These are phyloP conservation scores for Potorous gilbertii DNA, from an alignment of 2,797 vertebrate species.

Conservation along the genomic window DNA sequence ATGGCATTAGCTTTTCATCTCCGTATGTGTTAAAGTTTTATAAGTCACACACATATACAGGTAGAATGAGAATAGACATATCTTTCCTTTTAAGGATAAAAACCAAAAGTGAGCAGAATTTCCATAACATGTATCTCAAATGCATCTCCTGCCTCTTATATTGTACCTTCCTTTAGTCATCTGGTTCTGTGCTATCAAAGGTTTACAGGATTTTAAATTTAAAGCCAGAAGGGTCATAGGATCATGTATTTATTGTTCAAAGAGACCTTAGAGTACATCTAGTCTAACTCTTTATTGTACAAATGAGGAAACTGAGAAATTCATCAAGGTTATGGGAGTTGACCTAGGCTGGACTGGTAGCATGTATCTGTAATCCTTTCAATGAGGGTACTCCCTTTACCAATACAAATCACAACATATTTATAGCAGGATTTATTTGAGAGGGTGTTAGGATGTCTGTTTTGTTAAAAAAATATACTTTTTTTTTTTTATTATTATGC, in stretches of 20 bases:
- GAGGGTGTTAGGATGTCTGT: neutral
- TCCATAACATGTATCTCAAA: neutral
- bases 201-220: neutral
- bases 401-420: neutral
- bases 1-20: accelerated
- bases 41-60: neutral
- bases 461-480: neutral
- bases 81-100: neutral
- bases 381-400: neutral
- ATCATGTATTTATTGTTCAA: neutral
- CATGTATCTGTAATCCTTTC: neutral
- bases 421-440: neutral
- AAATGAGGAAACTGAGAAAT: neutral
- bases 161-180: neutral
- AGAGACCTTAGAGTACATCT: neutral
- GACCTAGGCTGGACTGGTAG: neutral
- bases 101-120: slow-evolving; percentile 6
- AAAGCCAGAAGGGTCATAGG: neutral
- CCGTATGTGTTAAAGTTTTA: neutral
- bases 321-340: neutral
- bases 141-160: neutral
- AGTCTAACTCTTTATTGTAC: neutral
- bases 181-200: neutral
- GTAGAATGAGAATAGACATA: neutral
- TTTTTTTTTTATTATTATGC: neutral